Conservation (phyloP, 2,888 invertebrate species). For the Alloplasta piceator region DNA sequence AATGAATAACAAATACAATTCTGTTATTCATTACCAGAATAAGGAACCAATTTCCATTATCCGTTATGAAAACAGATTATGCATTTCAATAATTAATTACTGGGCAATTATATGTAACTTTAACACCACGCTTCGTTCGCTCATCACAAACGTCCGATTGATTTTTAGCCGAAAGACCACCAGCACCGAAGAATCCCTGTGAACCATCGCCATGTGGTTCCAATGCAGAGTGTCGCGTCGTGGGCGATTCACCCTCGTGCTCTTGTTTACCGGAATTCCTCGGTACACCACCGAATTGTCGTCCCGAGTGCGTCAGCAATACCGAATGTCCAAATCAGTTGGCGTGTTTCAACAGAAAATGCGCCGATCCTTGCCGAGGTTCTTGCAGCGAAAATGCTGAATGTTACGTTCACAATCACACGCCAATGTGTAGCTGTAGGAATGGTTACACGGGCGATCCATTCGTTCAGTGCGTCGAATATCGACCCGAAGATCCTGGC, state of each 20-base stretch:
- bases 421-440: conserved; percentile 89
- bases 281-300: conserved; percentile 83
- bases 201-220: conserved; percentile 84
- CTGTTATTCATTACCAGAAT: too few species aligned
- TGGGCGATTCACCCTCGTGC: conserved; percentile 82
- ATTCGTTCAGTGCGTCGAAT: conserved; percentile 86
- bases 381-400: conserved; percentile 84
- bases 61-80: too few species aligned
- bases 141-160: conserved; percentile 37
- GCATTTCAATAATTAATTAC: too few species aligned
- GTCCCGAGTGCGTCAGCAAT: conserved; percentile 84
- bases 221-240: conserved; percentile 83
- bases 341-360: conserved; percentile 83
- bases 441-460: conserved; percentile 90
- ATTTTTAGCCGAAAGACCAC: conserved; percentile 65
- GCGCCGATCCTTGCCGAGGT: conserved; percentile 83
- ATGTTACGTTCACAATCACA: conserved; percentile 90
- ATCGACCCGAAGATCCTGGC: conserved; percentile 82
- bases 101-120: too few species aligned
- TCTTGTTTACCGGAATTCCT: conserved; percentile 81
- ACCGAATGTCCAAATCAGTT: conserved; percentile 83
- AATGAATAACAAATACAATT: too few species aligned
- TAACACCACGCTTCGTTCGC: too few species aligned
- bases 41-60: too few species aligned
- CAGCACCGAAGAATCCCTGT: conserved; percentile 80